A percentile compares a stretch with the other conserved stretches of the same genome.
These are phyloP conservation scores for Odontomachus brunneus DNA, from an alignment of 1,140 invertebrate genomes.

Conservation along the genomic window DNA sequence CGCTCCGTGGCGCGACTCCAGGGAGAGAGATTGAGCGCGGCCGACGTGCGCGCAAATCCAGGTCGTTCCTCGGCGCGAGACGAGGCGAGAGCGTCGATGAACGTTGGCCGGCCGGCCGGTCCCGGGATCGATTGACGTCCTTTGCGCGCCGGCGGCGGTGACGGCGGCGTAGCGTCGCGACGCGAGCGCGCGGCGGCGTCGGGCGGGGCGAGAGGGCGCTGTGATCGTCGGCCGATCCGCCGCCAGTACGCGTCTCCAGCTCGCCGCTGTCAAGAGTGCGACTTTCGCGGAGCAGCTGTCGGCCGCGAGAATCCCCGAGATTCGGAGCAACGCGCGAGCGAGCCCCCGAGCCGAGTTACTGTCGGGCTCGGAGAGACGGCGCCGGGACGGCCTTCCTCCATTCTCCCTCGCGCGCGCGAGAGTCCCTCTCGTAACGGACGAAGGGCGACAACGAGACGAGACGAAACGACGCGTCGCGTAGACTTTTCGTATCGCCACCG, in stretches of 20 bases:
- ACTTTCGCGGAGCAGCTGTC: constrained; percentile 48
- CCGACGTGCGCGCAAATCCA: neutral
- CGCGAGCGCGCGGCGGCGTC: constrained; percentile 75
- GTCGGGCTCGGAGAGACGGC: constrained; percentile 20
- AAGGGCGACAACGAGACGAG: constrained; percentile 10
- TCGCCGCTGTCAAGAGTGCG: constrained; percentile 79
- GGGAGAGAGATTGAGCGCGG: constrained; percentile 11
- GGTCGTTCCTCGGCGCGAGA: neutral
- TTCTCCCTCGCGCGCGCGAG: neutral
- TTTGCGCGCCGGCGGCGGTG: constrained; percentile 32
- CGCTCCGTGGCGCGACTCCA: neutral
- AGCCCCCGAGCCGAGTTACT: constrained; percentile 10
- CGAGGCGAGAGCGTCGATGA: constrained; percentile 26
- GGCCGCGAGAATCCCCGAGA: constrained; percentile 39
- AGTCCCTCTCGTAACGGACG: neutral
- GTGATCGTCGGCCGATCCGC: constrained; percentile 71
- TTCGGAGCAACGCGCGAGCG: constrained; percentile 29
- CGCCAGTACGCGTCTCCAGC: constrained; percentile 79
- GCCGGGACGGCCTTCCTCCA: neutral
- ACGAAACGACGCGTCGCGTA: neutral
- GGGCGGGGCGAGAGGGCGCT: constrained; percentile 84
- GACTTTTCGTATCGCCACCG: constrained; percentile 7
- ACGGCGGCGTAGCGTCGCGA: no score
- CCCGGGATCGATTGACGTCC: constrained; percentile 79
- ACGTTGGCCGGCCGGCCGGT: constrained; percentile 46